Conservation (phyloP, 2,113 vertebrate genomes). For the Arvicanthis niloticus region DNA sequence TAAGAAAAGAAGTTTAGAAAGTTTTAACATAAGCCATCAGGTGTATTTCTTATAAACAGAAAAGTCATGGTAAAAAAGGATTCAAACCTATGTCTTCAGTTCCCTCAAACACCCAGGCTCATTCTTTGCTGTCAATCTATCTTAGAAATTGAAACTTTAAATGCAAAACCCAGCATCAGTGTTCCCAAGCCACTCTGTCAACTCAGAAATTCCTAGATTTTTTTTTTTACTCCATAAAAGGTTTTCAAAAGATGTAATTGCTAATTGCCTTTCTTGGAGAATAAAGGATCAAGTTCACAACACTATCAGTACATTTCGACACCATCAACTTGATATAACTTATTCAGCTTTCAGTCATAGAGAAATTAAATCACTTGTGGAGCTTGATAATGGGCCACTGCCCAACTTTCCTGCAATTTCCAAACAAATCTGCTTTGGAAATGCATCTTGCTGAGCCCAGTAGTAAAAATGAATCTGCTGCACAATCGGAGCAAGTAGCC, state of each 20-base stretch:
- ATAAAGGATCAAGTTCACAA: background rate
- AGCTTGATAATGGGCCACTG: background rate
- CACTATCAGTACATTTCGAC: background rate
- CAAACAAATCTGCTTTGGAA: background rate
- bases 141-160: background rate
- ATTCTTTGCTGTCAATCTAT: background rate
- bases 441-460: background rate
- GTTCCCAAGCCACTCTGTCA: background rate
- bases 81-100: background rate
- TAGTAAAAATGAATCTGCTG: background rate
- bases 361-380: background rate
- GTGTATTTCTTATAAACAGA: background rate
- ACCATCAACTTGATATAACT: background rate
- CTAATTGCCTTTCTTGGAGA: background rate
- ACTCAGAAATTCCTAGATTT: background rate
- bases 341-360: background rate
- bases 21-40: background rate
- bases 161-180: background rate
- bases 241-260: slow-evolving; percentile 5
- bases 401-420: background rate
- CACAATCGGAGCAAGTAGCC: background rate
- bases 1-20: background rate
- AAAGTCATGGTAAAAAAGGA: background rate
- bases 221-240: background rate
- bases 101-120: background rate